Conservation (phyloP, 2,797 vertebrate species). For the Alcedo atthis region DNA sequence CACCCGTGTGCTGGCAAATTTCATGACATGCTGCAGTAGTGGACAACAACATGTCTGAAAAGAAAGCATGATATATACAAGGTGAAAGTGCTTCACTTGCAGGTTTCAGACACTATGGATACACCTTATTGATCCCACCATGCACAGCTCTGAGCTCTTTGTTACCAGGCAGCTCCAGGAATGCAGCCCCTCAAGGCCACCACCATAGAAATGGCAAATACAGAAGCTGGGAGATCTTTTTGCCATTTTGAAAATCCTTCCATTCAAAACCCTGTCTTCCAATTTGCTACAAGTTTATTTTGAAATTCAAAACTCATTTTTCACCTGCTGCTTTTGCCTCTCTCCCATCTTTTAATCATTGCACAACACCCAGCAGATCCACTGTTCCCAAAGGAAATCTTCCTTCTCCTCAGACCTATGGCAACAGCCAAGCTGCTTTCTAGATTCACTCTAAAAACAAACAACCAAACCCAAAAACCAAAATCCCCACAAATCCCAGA, state of each 20-base stretch:
- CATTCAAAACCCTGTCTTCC: neutral
- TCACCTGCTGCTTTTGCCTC: neutral
- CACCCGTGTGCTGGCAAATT: neutral
- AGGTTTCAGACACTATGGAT: neutral
- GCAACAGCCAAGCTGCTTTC: neutral
- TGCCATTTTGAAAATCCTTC: neutral
- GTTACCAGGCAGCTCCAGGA: neutral
- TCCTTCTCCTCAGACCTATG: neutral
- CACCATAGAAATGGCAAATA: neutral
- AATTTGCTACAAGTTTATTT: neutral
- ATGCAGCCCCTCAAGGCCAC: neutral
- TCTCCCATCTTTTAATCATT: neutral
- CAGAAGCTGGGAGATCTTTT: neutral
- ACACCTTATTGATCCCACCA: neutral
- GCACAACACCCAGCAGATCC: neutral
- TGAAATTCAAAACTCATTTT: neutral
- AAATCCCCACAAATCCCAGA: neutral
- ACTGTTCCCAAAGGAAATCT: neutral
- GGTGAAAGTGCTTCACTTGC: neutral
- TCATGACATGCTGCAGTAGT: neutral
- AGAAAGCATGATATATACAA: neutral
- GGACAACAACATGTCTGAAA: neutral
- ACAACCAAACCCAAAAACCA: neutral
- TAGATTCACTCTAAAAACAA: neutral
- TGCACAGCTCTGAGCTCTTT: neutral